Evolutionary conservation across 2,797 vertebrate species (phyloP).

Genomic region (Gallirallus australis): DNA sequence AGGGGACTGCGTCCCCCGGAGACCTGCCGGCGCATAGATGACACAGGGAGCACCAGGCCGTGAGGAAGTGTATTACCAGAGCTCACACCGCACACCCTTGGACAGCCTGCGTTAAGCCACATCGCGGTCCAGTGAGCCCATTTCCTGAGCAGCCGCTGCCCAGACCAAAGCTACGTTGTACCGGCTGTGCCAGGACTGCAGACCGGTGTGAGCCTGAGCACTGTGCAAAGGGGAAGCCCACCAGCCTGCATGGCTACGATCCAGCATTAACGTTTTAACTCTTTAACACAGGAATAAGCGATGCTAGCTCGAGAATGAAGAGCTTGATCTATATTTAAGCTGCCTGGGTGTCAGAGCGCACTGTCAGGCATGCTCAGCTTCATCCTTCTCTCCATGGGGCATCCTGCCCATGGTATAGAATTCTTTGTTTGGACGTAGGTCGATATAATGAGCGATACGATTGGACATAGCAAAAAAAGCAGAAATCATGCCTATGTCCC

Average conservation of each 20-base stretch:
- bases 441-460: conserved; percentile 83
- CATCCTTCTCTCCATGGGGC: not conserved
- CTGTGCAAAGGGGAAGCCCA: not conserved
- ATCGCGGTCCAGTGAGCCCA: accelerated
- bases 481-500: conserved; percentile 87
- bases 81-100: too few species aligned
- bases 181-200: accelerated
- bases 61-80: too few species aligned
- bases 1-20: not conserved
- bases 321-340: not conserved
- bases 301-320: not conserved
- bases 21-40: not conserved
- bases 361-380: not conserved
- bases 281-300: not conserved
- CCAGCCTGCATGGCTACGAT: too few species aligned
- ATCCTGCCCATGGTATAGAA: conserved; percentile 86
- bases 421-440: conserved; percentile 85
- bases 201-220: accelerated
- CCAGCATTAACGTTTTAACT: too few species aligned
- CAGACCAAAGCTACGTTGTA: accelerated
- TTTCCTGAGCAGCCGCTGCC: not conserved
- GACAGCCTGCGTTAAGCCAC: too few species aligned
- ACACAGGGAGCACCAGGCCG: not conserved
- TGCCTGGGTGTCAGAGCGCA: accelerated
- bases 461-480: conserved; percentile 91